Evolutionary conservation across 2,888 invertebrate genomes (phyloP).

Genomic region (Cheilosia scutellata): DNA sequence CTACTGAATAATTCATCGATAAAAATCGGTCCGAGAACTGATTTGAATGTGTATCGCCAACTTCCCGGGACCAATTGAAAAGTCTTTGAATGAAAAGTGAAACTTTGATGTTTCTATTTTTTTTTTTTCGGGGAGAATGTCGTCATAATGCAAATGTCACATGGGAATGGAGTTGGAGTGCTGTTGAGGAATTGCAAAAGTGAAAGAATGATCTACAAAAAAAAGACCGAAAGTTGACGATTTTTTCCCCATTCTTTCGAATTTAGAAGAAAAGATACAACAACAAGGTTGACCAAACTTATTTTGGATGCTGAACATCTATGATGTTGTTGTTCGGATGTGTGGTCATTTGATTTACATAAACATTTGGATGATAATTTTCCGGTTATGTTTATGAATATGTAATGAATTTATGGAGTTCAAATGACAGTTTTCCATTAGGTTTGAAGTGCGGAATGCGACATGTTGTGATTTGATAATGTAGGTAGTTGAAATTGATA

Average conservation of each 20-base stretch:
- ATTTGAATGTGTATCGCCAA: slow-evolving; percentile 60
- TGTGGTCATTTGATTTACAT: slow-evolving; percentile 42
- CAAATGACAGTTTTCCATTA: slow-evolving; percentile 30
- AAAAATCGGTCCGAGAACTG: slow-evolving; percentile 41
- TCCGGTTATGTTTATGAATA: slow-evolving; percentile 44
- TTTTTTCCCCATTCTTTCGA: slow-evolving; percentile 11
- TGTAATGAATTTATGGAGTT: slow-evolving; percentile 9
- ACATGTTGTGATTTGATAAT: slow-evolving; percentile 30
- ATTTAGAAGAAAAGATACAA: neutral
- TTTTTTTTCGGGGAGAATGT: slow-evolving; percentile 39
- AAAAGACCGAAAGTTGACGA: slow-evolving; percentile 63
- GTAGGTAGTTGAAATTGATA: slow-evolving; percentile 6
- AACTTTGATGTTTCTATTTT: slow-evolving; percentile 36
- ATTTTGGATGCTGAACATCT: slow-evolving; percentile 11
- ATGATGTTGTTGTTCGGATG: slow-evolving; percentile 24
- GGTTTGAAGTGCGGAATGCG: slow-evolving; percentile 16
- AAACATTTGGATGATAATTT: slow-evolving; percentile 43
- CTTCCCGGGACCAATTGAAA: slow-evolving; percentile 60
- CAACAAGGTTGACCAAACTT: neutral
- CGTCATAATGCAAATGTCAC: slow-evolving; percentile 56
- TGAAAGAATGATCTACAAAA: slow-evolving; percentile 40
- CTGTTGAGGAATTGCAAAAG: slow-evolving; percentile 39
- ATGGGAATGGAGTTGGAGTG: slow-evolving; percentile 37
- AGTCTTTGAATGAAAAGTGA: slow-evolving; percentile 67
- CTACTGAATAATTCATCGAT: slow-evolving; percentile 69